Evolutionary conservation across 2,888 invertebrate genomes (phyloP).

Genomic region (Panorpa germanica): DNA sequence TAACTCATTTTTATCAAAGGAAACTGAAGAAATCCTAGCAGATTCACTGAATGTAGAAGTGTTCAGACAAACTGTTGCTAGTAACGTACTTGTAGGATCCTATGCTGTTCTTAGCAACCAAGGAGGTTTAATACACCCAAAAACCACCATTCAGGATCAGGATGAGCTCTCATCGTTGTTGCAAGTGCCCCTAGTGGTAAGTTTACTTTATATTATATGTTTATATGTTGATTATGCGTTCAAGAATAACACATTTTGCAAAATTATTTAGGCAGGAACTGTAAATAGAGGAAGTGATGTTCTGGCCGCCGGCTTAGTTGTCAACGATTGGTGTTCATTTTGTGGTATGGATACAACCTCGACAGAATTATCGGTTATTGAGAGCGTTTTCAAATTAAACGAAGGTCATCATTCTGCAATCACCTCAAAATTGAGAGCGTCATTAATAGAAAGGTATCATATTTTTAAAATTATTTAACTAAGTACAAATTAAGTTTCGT

Average conservation of each 20-base stretch:
- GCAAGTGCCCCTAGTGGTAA: slow-evolving; percentile 88
- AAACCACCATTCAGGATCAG: slow-evolving; percentile 82
- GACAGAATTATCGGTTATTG: slow-evolving; percentile 92
- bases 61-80: slow-evolving; percentile 88
- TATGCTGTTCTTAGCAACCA: slow-evolving; percentile 89
- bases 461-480: no score
- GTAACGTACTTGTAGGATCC: slow-evolving; percentile 88
- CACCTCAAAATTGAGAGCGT: slow-evolving; percentile 73
- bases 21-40: slow-evolving; percentile 85
- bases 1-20: slow-evolving; percentile 24
- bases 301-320: slow-evolving; percentile 86
- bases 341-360: slow-evolving; percentile 96
- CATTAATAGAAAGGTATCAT: slow-evolving; percentile 90
- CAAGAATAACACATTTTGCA: no score
- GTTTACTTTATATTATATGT: no score
- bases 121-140: slow-evolving; percentile 93
- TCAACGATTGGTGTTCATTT: slow-evolving; percentile 97
- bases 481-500: no score
- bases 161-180: slow-evolving; percentile 91
- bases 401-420: slow-evolving; percentile 73
- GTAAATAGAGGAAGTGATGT: slow-evolving; percentile 95
- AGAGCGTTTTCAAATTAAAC: slow-evolving; percentile 91
- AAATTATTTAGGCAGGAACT: slow-evolving; percentile 59
- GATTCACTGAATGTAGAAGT: slow-evolving; percentile 93
- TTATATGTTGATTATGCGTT: no score